These are phyloP conservation scores for Otolemur crassicaudatus DNA, from an alignment of 2,797 vertebrate genomes.

Conservation along the genomic window DNA sequence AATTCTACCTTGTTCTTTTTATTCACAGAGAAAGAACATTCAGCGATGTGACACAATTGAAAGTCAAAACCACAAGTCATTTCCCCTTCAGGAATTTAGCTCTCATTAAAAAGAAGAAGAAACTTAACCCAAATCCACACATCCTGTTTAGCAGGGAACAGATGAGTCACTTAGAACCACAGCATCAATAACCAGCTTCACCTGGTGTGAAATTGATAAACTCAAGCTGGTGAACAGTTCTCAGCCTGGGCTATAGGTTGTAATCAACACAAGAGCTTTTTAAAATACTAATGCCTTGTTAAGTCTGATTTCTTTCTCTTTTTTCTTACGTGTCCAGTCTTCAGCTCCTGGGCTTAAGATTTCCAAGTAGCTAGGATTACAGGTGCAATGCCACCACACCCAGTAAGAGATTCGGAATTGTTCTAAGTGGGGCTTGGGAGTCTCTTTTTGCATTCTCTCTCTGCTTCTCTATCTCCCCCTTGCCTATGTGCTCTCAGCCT, in stretches of 20 bases:
- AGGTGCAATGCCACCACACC: background rate
- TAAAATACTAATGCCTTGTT: background rate
- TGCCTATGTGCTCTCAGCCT: background rate
- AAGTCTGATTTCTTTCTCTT: background rate
- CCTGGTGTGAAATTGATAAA: background rate
- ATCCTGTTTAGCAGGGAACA: conserved; percentile 24
- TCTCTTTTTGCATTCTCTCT: background rate
- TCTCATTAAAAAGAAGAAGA: conserved; percentile 58
- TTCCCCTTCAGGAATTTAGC: conserved; percentile 59
- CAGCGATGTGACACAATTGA: background rate
- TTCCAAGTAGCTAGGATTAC: background rate
- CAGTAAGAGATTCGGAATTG: background rate
- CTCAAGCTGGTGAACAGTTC: background rate
- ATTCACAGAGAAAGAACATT: conserved; percentile 20
- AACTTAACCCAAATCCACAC: background rate
- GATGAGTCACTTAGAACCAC: conserved; percentile 11
- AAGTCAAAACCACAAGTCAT: conserved; percentile 22
- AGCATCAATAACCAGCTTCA: background rate
- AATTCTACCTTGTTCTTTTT: background rate
- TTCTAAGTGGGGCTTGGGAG: background rate
- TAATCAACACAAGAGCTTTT: background rate
- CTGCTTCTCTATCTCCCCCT: background rate
- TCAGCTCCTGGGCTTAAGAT: background rate
- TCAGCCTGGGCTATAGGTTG: background rate
- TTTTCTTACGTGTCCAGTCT: background rate